Evolutionary conservation across 1,140 invertebrate species (phyloP), one percentile per base, ranked within the genome.

Genomic region (Yoshiicerus persimilis): DNA sequence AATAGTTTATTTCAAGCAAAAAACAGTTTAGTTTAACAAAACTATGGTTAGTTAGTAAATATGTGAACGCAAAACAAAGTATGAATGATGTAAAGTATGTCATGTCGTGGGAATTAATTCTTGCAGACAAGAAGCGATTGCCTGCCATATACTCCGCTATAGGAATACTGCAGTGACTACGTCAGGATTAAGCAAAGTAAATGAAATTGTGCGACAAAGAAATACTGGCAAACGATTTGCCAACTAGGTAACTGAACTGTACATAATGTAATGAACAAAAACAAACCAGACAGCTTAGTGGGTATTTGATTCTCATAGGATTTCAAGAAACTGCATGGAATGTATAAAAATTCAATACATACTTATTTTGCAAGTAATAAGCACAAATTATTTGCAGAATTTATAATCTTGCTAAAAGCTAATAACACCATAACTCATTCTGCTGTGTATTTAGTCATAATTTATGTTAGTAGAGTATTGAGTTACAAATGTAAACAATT

Each of bases 61-160:
- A 25, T 25, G 27, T 70, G 64, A 27, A 9, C 27, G 23, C 27
- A n/a, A 25, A 30, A 25, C 64, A 70, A 27, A 70, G 32, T 36
- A 80, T 80, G 75, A 80, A 34, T 80, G 75, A 80, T 80, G 75
- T 80, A 80, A 80, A 80, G 75, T 80, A 23, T 80, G 75, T 80
- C 75, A 80, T 80, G 75, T 80, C 75, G 75, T 80, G 75, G 75
- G 75, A 80, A 80, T 36, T 80, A 30, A 30, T 30, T 70, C 27
- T 56, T 56, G 5, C 1, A 56, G 47, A 56, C 47, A 56, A 47
- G 41, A 47, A 47, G 41, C 41, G 4, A 47, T 47, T 20, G 41
- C 13, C 20, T 20, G 41, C 41, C 41, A 20, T 47, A 47, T 25
- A 25, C 2, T 16, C 41, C 41, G 41, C 11, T 11, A 16, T 10